Evolutionary conservation across 2,888 invertebrate genomes (phyloP).

Genomic region (Aphodius sticticus): DNA sequence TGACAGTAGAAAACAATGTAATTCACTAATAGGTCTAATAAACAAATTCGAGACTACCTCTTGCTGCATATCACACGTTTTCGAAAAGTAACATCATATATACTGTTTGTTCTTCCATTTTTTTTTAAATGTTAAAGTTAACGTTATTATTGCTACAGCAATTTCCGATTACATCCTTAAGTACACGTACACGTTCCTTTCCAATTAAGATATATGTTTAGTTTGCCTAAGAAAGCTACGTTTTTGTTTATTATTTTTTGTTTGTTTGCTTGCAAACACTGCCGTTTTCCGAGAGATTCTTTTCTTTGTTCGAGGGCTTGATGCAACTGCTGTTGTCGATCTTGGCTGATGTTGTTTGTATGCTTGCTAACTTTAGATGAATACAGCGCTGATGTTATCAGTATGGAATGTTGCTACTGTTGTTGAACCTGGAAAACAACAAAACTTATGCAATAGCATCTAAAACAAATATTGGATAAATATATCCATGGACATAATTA

Average conservation of each 20-base stretch:
- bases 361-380: constrained; percentile 6
- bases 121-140: constrained; percentile 29
- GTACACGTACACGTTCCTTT: constrained; percentile 33
- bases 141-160: constrained; percentile 65
- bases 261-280: constrained; percentile 10
- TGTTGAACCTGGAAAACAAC: constrained; percentile 11
- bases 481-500: too few relatives aligned
- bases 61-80: constrained; percentile 52
- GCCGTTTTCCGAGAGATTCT: constrained; percentile 12
- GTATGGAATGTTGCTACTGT: constrained; percentile 13
- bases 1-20: constrained; percentile 34
- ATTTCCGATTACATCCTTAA: constrained; percentile 41
- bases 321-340: neutral
- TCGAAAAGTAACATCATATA: constrained; percentile 40
- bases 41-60: constrained; percentile 32
- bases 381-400: constrained; percentile 25
- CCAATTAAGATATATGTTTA: constrained; percentile 30
- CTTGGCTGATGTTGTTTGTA: constrained; percentile 9
- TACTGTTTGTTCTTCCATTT: constrained; percentile 27
- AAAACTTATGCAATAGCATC: neutral
- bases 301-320: neutral
- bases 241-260: constrained; percentile 28
- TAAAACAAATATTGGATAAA: too few relatives aligned
- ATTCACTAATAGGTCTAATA: constrained; percentile 40
- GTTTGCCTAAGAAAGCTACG: constrained; percentile 36